Conservation (phyloP, 2,797 vertebrate genomes). For the Rhabdophis nuchalis region DNA sequence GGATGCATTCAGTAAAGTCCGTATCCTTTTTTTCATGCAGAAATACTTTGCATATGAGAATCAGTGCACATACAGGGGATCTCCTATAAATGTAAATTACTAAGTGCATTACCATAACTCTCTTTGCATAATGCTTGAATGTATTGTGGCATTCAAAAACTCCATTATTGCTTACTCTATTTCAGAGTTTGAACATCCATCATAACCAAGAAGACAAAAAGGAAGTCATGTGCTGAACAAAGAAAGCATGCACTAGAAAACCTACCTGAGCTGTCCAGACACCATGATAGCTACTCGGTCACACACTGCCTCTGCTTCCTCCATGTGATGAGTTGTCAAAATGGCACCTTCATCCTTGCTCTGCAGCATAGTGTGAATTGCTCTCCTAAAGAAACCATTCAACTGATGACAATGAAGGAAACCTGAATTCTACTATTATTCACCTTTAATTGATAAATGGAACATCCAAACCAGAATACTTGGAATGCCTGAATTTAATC, state of each 20-base stretch:
- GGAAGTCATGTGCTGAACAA: neutral
- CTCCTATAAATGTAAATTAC: neutral
- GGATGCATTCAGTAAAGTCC: neutral
- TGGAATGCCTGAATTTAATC: neutral
- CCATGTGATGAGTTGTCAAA: constrained; percentile 87
- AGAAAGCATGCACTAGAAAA: neutral
- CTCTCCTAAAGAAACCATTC: constrained; percentile 71
- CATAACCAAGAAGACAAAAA: neutral
- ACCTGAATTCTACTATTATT: rapidly evolving
- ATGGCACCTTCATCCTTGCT: constrained; percentile 76
- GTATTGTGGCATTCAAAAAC: neutral
- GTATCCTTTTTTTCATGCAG: neutral
- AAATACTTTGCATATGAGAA: neutral
- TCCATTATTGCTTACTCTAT: neutral
- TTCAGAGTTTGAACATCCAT: neutral
- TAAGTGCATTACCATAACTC: neutral
- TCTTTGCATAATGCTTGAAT: neutral
- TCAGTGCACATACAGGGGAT: neutral
- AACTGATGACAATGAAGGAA: neutral
- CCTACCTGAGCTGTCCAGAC: constrained; percentile 84
- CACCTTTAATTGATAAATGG: neutral
- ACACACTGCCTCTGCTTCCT: constrained; percentile 89
- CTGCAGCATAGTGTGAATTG: constrained; percentile 76
- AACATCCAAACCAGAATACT: neutral
- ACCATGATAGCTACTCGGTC: constrained; percentile 91